Conservation (phyloP, 2,113 vertebrate species). For the Isurus oxyrinchus region DNA sequence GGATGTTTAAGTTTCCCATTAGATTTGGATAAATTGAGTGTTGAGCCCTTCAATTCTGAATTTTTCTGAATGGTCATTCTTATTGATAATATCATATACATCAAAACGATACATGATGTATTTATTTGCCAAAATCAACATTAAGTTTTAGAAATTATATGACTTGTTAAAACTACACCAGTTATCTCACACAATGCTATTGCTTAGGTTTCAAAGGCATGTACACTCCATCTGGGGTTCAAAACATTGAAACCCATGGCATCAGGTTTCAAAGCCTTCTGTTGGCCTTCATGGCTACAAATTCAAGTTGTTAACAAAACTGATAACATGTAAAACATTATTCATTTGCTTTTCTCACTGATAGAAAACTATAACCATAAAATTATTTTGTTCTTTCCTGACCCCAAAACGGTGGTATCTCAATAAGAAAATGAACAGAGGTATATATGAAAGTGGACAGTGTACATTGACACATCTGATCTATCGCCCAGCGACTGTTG, state of each 20-base stretch:
- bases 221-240: slow-evolving; percentile 19
- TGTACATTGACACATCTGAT: background rate
- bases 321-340: background rate
- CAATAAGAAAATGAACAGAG: background rate
- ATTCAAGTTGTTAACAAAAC: slow-evolving; percentile 12
- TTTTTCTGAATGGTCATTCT: background rate
- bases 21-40: background rate
- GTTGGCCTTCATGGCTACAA: background rate
- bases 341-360: background rate
- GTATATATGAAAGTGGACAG: background rate
- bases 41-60: background rate
- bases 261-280: slow-evolving; percentile 33
- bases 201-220: slow-evolving; percentile 8
- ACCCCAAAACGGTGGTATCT: background rate
- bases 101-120: background rate
- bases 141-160: background rate
- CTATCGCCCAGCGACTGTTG: background rate
- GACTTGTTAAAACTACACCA: background rate
- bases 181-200: background rate
- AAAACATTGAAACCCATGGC: background rate
- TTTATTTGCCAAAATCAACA: background rate
- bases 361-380: background rate
- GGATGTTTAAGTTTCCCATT: background rate
- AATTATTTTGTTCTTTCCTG: background rate
- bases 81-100: background rate